These are phyloP conservation scores for Adineta ricciae DNA, from an alignment of 2,888 invertebrate species.

Conservation along the genomic window DNA sequence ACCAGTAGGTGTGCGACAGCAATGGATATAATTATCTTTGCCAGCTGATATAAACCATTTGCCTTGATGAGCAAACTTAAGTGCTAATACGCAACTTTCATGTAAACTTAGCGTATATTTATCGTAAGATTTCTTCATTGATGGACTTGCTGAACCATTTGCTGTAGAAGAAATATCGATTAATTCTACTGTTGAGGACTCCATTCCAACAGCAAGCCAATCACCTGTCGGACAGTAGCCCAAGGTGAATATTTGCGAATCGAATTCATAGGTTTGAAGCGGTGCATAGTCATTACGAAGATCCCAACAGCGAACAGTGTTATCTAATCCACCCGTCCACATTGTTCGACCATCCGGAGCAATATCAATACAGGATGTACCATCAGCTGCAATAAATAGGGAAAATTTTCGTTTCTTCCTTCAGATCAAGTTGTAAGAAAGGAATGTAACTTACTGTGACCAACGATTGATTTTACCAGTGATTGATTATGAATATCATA, in stretches of 20 bases:
- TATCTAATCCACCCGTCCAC: conserved; percentile 90
- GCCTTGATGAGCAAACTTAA: conserved; percentile 82
- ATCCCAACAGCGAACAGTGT: conserved; percentile 87
- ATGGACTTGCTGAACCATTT: not conserved
- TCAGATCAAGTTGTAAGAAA: not conserved
- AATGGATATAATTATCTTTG: conserved; percentile 82
- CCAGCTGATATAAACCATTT: conserved; percentile 93
- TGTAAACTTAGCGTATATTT: conserved; percentile 88
- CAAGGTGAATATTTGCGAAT: conserved; percentile 78
- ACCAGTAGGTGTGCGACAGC: conserved; percentile 87
- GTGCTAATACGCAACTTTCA: conserved; percentile 84
- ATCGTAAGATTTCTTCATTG: conserved; percentile 53
- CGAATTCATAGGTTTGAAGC: conserved; percentile 81
- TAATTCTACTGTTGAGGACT: conserved; percentile 86
- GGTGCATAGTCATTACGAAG: conserved; percentile 60
- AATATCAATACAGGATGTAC: conserved; percentile 88
- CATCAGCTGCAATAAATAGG: conserved; percentile 63
- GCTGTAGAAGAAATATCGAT: conserved; percentile 62
- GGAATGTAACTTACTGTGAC: conserved; percentile 57
- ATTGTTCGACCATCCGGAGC: conserved; percentile 74
- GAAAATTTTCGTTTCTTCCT: too few relatives aligned
- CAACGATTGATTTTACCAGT: conserved; percentile 62
- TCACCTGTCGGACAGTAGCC: conserved; percentile 92
- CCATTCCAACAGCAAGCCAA: conserved; percentile 92
- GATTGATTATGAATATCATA: conserved; percentile 90